Percentiles rank a stretch among this genome's conserved stretches.
These are phyloP conservation scores for Prosapia bicincta DNA, from an alignment of 2,888 invertebrate species.

Conservation along the genomic window DNA sequence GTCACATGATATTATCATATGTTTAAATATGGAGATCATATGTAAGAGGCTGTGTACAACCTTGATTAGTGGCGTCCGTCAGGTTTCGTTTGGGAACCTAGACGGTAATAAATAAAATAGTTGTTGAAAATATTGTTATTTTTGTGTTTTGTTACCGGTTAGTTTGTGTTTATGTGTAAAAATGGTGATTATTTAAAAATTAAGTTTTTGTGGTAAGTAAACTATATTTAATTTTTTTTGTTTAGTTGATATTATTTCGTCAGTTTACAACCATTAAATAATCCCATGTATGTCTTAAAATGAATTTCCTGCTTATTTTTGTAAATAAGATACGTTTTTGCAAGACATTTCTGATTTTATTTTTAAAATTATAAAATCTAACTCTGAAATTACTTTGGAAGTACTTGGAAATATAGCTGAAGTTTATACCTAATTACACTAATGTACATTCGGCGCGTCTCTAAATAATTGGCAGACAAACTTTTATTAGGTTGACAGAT, in stretches of 20 bases:
- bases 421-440: not conserved
- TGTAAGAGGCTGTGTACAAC: not conserved
- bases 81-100: not conserved
- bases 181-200: not conserved
- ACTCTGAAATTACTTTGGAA: too few relatives aligned
- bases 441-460: not conserved
- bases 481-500: too few relatives aligned
- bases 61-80: slow-evolving; percentile 2
- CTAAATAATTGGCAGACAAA: not conserved
- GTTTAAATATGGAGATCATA: not conserved
- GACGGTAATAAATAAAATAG: not conserved
- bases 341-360: too few relatives aligned
- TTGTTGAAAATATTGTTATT: not conserved
- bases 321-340: not conserved
- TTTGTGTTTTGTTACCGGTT: not conserved
- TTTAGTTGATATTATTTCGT: not conserved
- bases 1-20: not conserved
- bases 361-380: too few relatives aligned
- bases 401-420: too few relatives aligned
- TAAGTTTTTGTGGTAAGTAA: not conserved
- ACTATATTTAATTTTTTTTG: not conserved
- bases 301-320: not conserved
- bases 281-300: not conserved
- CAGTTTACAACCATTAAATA: not conserved
- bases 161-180: not conserved